Conservation (phyloP, 2,797 vertebrate genomes). For the Chromis chromis region DNA sequence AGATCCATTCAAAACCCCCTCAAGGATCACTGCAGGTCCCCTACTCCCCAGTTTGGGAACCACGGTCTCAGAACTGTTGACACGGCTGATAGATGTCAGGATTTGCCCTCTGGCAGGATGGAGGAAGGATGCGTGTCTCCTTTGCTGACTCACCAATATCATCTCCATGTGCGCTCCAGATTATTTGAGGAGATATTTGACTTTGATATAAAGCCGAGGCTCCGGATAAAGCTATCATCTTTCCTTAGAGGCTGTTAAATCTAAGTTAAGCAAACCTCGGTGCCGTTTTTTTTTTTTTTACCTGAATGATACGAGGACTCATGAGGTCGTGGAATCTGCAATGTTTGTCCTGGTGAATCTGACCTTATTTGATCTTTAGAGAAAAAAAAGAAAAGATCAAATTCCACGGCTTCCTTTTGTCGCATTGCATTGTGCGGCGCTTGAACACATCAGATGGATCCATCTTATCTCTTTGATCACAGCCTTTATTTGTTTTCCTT, state of each 20-base stretch:
- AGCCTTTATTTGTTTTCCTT: constrained; percentile 57
- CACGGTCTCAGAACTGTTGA: neutral
- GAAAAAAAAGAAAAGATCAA: rapidly evolving
- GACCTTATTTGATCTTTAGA: constrained; percentile 39
- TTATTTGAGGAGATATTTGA: constrained; percentile 41
- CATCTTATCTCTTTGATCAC: constrained; percentile 45
- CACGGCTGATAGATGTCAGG: constrained; percentile 43
- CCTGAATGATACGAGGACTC: constrained; percentile 12
- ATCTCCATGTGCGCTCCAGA: constrained; percentile 30
- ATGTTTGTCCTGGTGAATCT: constrained; percentile 39
- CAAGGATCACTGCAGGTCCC: neutral
- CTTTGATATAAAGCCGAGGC: constrained; percentile 28
- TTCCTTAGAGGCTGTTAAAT: constrained; percentile 11
- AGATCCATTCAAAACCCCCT: neutral
- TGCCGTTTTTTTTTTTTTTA: neutral
- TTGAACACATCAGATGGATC: constrained; percentile 28
- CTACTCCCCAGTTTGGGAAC: constrained; percentile 1
- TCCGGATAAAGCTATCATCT: constrained; percentile 10
- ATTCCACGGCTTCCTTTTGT: constrained; percentile 44
- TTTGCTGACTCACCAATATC: constrained; percentile 66
- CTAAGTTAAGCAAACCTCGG: constrained; percentile 2
- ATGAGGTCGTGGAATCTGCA: constrained; percentile 23
- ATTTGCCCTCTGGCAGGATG: constrained; percentile 58
- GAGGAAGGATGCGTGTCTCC: constrained; percentile 70
- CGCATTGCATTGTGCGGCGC: neutral